phyloP scores from a whole-genome alignment of 2,797 vertebrate genomes.

The Chiloscyllium punctatum region DNA sequence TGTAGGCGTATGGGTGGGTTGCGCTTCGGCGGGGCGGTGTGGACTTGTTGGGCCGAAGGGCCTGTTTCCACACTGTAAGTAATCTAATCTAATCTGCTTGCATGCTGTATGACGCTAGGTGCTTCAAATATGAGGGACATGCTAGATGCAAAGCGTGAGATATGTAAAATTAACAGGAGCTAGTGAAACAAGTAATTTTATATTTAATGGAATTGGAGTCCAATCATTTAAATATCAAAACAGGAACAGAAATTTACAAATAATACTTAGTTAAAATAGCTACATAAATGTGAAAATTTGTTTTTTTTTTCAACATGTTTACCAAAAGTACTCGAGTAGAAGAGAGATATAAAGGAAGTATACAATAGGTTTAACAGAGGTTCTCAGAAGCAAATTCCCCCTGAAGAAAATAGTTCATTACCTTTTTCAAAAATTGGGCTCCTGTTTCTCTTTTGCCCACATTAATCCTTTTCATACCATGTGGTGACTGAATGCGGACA shows the following conservation, averaged over 20 bases:
- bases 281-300: neutral
- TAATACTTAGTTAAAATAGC: neutral
- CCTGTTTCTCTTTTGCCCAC: constrained; percentile 84
- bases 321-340: neutral
- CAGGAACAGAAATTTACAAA: neutral
- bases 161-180: neutral
- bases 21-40: no score
- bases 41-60: no score
- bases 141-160: neutral
- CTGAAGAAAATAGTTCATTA: constrained; percentile 46
- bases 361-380: neutral
- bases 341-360: neutral
- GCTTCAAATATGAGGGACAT: neutral
- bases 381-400: neutral
- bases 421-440: constrained; percentile 89
- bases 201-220: neutral
- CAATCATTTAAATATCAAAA: neutral
- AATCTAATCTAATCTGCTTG: no score
- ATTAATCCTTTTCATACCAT: constrained; percentile 86
- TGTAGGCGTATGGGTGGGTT: no score
- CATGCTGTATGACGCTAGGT: neutral
- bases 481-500: constrained; percentile 88
- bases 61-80: no score
- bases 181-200: neutral
- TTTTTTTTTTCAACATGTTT: neutral